Percentiles rank a stretch among this genome's conserved stretches.
phyloP scores from a whole-genome alignment of 2,888 invertebrate genomes.

The Gnatocerus cornutus region DNA sequence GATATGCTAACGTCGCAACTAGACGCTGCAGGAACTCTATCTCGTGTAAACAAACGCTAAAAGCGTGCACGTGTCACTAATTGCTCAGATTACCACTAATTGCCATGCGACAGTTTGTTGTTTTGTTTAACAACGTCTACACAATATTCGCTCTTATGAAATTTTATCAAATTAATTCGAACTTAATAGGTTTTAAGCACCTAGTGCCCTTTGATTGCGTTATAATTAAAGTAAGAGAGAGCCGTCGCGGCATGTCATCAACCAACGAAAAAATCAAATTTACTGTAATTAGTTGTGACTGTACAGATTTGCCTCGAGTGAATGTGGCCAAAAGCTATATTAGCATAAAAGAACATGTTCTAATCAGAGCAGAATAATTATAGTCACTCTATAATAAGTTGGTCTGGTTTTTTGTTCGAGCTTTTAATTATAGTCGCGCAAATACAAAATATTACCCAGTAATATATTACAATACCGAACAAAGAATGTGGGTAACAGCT shows the following conservation, averaged over 20 bases:
- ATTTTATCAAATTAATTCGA: conserved; percentile 32
- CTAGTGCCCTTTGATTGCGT: conserved; percentile 7
- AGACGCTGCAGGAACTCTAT: conserved; percentile 52
- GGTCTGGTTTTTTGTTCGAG: neutral
- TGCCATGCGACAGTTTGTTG: conserved; percentile 50
- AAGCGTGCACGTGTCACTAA: conserved; percentile 53
- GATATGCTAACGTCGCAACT: conserved; percentile 49
- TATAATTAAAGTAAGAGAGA: conserved; percentile 8
- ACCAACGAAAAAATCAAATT: conserved; percentile 9
- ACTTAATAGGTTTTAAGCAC: conserved; percentile 13
- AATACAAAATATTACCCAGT: neutral
- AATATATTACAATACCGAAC: neutral
- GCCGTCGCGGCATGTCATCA: neutral
- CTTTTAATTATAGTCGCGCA: neutral
- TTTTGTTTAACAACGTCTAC: conserved; percentile 45
- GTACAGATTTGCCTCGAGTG: conserved; percentile 4
- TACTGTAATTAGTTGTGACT: conserved; percentile 10
- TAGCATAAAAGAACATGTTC: neutral
- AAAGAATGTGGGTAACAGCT: too few relatives aligned
- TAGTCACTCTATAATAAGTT: neutral
- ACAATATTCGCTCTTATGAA: conserved; percentile 38
- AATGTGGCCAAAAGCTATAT: neutral
- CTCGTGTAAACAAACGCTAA: conserved; percentile 53
- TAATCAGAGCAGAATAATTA: conserved; percentile 3
- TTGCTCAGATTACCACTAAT: conserved; percentile 55